Conservation (phyloP, 2,888 invertebrate genomes). For the Cosmia pyralina region DNA sequence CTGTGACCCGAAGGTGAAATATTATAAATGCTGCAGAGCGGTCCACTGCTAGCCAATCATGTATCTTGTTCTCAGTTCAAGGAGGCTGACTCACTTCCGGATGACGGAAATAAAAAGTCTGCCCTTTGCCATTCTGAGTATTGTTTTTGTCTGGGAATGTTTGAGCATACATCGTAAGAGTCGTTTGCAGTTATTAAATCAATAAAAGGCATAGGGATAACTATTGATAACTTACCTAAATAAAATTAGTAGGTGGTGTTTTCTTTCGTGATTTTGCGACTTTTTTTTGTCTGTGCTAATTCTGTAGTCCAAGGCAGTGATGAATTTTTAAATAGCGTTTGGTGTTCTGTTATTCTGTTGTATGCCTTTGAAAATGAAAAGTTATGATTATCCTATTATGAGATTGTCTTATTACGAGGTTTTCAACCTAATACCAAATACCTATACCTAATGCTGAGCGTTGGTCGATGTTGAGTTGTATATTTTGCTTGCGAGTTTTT, state of each 20-base stretch:
- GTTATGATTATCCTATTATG: neutral
- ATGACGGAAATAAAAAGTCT: constrained; percentile 52
- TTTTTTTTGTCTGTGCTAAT: neutral
- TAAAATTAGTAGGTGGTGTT: too few species aligned
- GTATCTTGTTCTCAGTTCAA: constrained; percentile 39
- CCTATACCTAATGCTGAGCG: neutral
- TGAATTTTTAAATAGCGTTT: neutral
- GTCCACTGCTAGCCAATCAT: constrained; percentile 10
- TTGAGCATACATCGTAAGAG: constrained; percentile 8
- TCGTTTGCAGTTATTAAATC: constrained; percentile 3
- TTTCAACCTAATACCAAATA: neutral
- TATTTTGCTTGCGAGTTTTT: neutral
- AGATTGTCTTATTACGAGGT: neutral
- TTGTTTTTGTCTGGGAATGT: constrained; percentile 53
- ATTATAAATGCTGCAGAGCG: constrained; percentile 32
- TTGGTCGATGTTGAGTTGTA: neutral
- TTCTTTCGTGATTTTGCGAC: too few species aligned
- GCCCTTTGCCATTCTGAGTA: constrained; percentile 55
- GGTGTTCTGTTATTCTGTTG: neutral
- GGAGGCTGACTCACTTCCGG: constrained; percentile 57
- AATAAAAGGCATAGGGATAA: neutral
- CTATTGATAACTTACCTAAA: neutral
- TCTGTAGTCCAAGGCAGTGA: neutral
- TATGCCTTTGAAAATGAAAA: neutral
- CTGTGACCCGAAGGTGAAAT: constrained; percentile 32